Conservation (phyloP, 2,888 invertebrate genomes). For the Lochmaea crataegi region DNA sequence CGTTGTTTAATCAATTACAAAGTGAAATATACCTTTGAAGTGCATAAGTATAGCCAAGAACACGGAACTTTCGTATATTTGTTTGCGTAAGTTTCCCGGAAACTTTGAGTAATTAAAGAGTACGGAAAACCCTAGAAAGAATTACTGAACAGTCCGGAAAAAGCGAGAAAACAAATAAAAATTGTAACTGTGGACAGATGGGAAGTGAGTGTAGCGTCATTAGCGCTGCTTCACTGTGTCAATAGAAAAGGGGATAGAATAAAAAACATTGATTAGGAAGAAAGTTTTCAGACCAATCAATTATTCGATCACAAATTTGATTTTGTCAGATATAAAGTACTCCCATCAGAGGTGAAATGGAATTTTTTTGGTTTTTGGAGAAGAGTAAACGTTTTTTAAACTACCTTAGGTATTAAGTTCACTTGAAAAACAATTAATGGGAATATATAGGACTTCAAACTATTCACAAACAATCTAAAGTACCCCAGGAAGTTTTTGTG, state of each 20-base stretch:
- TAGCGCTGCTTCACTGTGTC: conserved; percentile 45
- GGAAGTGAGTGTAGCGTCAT: conserved; percentile 46
- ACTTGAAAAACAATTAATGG: too few relatives aligned
- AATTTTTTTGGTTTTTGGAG: too few relatives aligned
- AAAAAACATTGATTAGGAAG: too few relatives aligned
- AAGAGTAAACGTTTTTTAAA: too few relatives aligned
- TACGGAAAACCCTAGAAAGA: conserved; percentile 39
- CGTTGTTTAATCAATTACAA: conserved; percentile 37
- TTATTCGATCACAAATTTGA: too few relatives aligned
- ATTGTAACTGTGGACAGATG: conserved; percentile 17
- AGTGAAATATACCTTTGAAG: conserved; percentile 40
- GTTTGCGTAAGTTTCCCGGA: conserved; percentile 41
- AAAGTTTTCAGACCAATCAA: too few relatives aligned
- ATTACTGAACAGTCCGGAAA: conserved; percentile 41
- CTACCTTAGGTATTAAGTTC: too few relatives aligned
- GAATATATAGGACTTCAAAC: too few relatives aligned
- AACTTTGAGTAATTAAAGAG: conserved; percentile 46
- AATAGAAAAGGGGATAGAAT: background rate
- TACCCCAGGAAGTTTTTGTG: too few relatives aligned
- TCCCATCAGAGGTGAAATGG: too few relatives aligned
- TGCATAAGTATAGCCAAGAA: conserved; percentile 32
- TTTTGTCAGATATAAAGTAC: too few relatives aligned
- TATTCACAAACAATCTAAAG: too few relatives aligned
- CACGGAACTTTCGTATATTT: conserved; percentile 40
- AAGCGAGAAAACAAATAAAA: conserved; percentile 42